phyloP scores from a whole-genome alignment of 2,113 vertebrate genomes.

The Chloropsis hardwickii region DNA sequence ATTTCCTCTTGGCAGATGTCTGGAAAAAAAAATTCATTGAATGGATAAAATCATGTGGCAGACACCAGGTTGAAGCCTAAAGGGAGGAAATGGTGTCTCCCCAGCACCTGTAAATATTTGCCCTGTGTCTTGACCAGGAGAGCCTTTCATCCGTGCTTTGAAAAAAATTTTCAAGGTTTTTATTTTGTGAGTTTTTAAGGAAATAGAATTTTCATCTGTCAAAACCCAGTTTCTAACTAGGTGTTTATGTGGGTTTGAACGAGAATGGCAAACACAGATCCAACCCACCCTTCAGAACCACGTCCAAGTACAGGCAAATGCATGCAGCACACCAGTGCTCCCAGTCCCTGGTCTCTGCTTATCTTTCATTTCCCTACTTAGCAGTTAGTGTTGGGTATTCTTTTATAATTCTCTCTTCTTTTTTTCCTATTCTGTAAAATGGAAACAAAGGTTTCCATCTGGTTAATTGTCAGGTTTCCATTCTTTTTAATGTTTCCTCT shows the following conservation, averaged over 20 bases:
- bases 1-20: slow-evolving; percentile 77
- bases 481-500: slow-evolving; percentile 37
- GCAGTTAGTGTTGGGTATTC: not conserved
- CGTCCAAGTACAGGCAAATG: not conserved
- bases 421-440: not conserved
- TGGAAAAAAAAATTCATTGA: slow-evolving; percentile 54
- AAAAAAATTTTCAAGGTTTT: not conserved
- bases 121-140: slow-evolving; percentile 6
- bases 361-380: not conserved
- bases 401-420: not conserved
- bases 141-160: not conserved
- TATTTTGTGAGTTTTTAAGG: not conserved
- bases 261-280: not conserved
- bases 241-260: not conserved
- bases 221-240: not conserved
- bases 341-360: not conserved
- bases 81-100: slow-evolving; percentile 66
- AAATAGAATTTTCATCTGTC: not conserved
- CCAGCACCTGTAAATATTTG: slow-evolving; percentile 57
- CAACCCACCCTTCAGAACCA: not conserved
- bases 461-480: slow-evolving; percentile 49
- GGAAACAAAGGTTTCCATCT: slow-evolving; percentile 54
- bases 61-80: slow-evolving; percentile 45
- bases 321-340: not conserved
- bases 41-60: slow-evolving; percentile 67